A percentile compares a stretch with the other conserved stretches of the same genome.
phyloP scores from a whole-genome alignment of 2,797 vertebrate genomes.

The Dryobates pubescens region DNA sequence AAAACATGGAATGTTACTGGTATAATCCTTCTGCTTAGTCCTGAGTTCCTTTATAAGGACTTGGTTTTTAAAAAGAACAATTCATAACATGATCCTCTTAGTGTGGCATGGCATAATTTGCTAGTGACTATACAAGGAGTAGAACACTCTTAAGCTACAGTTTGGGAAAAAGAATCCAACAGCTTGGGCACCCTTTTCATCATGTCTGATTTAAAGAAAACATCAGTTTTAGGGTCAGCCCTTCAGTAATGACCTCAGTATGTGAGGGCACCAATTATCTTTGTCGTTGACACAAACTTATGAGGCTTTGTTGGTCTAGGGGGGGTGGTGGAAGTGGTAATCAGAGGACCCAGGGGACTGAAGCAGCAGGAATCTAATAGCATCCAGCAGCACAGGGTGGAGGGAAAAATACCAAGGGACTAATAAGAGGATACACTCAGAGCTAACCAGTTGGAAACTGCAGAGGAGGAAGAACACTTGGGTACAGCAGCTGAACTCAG shows the following conservation, averaged over 20 bases:
- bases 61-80: background rate
- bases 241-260: background rate
- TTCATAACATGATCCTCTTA: background rate
- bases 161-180: background rate
- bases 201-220: background rate
- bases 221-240: background rate
- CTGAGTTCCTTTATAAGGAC: background rate
- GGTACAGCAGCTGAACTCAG: background rate
- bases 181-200: background rate
- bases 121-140: background rate
- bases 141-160: background rate
- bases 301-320: background rate
- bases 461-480: background rate
- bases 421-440: background rate
- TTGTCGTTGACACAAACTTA: background rate
- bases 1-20: background rate
- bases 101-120: background rate
- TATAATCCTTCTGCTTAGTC: background rate
- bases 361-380: background rate
- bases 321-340: background rate
- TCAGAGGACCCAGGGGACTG: background rate
- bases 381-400: background rate
- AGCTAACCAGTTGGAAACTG: background rate
- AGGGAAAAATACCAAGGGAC: background rate
- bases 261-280: background rate